Evolutionary conservation across 2,113 vertebrate species (phyloP), one percentile per base, ranked within the genome.

Genomic region (Mastomys coucha): DNA sequence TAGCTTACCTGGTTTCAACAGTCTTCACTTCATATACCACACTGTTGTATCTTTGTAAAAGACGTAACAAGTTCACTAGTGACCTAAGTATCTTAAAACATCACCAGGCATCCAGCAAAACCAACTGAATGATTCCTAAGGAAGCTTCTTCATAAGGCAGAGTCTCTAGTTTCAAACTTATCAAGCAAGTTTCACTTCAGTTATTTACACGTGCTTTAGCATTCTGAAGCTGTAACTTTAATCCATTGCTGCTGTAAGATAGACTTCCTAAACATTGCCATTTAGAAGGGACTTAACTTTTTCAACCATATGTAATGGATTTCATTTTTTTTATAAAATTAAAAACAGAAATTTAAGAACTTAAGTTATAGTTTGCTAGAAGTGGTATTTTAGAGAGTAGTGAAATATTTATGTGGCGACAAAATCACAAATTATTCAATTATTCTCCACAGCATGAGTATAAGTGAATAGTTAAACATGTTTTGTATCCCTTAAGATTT

Each of bases 261-360:
- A 89, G n/a, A 85, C 76, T 94, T 93, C 56, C 51, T 82, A 13
- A 76, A 76, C 93, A 11, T 2, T 63, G 0, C 63, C 84, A 85
- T 73, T 89, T 91, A 77, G 45, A 78, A 86, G 42, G 73, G 7
- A 39, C 16, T 49, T 20, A 2, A 89, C 10, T 88, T 94, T 56
- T 69, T 93, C 42, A 75, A 45, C 42, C 91, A 31, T 95, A 5
- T 28, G 89, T 96, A 96, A 19, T 95, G 51, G 4, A 87, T 97
- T 96, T 96, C 31, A 95, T 96, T 91, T 90, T 87, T 92, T 60
- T 95, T 45, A 33, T 86, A 69, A 86, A 91, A 76, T 65, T 45
- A 60, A 87, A 94, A 96, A 20, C 70, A 39, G 70, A 4, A 88
- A 91, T 91, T 69, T 7, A 80, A 70, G 19, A 90, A 95, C 88